Conservation (phyloP, 1,140 invertebrate genomes). For the Meloidogyne chitwoodi region DNA sequence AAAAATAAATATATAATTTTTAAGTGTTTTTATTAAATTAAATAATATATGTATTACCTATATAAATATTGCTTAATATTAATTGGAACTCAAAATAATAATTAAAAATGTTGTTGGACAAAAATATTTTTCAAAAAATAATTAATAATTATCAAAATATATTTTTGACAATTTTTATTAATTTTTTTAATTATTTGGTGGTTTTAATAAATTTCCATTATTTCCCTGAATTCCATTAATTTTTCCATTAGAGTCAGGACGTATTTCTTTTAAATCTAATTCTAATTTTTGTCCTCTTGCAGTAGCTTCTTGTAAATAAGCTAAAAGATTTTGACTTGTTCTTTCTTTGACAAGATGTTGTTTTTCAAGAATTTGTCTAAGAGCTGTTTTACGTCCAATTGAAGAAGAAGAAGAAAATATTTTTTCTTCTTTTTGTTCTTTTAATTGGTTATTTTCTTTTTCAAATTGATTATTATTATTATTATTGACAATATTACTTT, state of each 20-base stretch:
- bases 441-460: not conserved
- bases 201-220: not conserved
- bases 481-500: not conserved
- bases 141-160: no score
- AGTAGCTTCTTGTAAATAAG: slow-evolving; percentile 6
- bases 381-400: slow-evolving; percentile 12
- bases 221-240: not conserved
- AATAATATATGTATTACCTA: no score
- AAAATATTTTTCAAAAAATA: no score
- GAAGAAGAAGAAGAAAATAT: not conserved
- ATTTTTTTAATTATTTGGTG: not conserved
- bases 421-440: slow-evolving; percentile 4
- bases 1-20: no score
- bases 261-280: not conserved
- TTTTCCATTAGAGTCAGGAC: not conserved
- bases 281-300: not conserved
- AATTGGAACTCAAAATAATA: not conserved
- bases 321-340: slow-evolving; percentile 24
- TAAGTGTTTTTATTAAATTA: no score
- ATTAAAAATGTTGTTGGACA: not conserved
- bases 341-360: slow-evolving; percentile 45
- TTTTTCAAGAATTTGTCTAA: slow-evolving; percentile 41
- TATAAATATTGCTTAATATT: not conserved
- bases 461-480: not conserved
- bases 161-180: not conserved